Evolutionary conservation across 2,797 vertebrate genomes (phyloP), one percentile per base, ranked within the genome.

Genomic region (Clarias laeviceps): DNA sequence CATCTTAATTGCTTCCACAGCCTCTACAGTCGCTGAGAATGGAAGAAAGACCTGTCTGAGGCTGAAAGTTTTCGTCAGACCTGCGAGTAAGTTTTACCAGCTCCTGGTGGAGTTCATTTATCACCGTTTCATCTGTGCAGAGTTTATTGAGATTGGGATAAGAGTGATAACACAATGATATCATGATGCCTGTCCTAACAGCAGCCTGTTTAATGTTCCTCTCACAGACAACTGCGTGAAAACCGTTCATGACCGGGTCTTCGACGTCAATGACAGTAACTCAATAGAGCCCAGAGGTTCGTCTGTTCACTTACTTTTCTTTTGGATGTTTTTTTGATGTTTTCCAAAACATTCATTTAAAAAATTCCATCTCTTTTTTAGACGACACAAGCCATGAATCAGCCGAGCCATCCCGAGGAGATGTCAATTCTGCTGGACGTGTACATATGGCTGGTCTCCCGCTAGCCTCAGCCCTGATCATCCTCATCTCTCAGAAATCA

Each of bases 181-280:
- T 84, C 37, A 80, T 77, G 70, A 74, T 64, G 24, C 27, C 27
- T 59, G 57, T 73, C 74, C 79, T 88, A 62, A 89, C 77, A 74
- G 50, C 61, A 80, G 56, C 65, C 73, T 83, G 72, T 86, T 96
- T 96, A 96, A 92, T 96, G 95, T 96, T 95, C 95, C 93, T 92
- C 91, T 96, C 94, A 95, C 95, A 99, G 98, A 98, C 96, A 99
- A 97, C 96, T 99, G 98, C 96, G 96, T 97, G 96, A 98, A 97
- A 96, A 97, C 97, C 88, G 96, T 95, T 94, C 97, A 98, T 95
- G 97, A 99, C 95, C 97, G 97, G 92, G 96, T 98, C 94, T 96
- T 96, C 93, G 97, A 98, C 93, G 97, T 98, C 95, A 97, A 97
- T 89, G 98, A 99, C 94, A 98, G 97, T 95, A 99, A 99, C 96